These are phyloP conservation scores for Drosophila burlai DNA, from an alignment of 1,140 invertebrate genomes.

Conservation along the genomic window DNA sequence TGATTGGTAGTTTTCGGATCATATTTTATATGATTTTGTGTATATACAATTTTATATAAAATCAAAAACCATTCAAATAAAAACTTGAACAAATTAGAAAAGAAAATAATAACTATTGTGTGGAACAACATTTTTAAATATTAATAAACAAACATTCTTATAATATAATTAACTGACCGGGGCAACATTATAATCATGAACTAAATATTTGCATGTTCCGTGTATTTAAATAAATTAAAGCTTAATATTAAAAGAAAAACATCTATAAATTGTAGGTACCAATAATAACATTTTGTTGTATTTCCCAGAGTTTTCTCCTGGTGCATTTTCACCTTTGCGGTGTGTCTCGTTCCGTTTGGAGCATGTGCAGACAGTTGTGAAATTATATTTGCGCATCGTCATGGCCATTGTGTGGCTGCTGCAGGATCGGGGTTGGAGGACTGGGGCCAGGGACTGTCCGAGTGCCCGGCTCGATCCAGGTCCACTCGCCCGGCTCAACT, in stretches of 20 bases:
- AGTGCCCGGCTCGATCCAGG: slow-evolving; percentile 11
- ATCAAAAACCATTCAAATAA: background rate
- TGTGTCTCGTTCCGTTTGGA: slow-evolving; percentile 57
- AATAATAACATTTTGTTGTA: background rate
- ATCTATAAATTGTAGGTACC: background rate
- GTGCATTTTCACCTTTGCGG: slow-evolving; percentile 28
- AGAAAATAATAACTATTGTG: background rate
- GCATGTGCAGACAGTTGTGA: slow-evolving; percentile 83
- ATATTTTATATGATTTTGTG: background rate
- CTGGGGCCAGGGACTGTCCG: slow-evolving; percentile 13
- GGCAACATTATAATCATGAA: background rate
- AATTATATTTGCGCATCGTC: slow-evolving; percentile 82
- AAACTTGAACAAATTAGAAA: background rate
- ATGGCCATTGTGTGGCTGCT: slow-evolving; percentile 73
- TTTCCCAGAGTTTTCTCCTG: slow-evolving; percentile 5
- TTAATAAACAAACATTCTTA: background rate
- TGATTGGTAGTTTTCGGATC: background rate
- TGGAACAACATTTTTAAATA: no score
- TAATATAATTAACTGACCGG: background rate
- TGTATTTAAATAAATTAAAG: no score
- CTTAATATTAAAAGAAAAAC: background rate
- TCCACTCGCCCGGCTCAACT: slow-evolving; percentile 34
- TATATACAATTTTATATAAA: no score
- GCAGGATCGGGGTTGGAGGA: slow-evolving; percentile 23
- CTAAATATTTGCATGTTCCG: no score